phyloP scores from a whole-genome alignment of 2,797 vertebrate genomes.

The Centropyge bicolor region DNA sequence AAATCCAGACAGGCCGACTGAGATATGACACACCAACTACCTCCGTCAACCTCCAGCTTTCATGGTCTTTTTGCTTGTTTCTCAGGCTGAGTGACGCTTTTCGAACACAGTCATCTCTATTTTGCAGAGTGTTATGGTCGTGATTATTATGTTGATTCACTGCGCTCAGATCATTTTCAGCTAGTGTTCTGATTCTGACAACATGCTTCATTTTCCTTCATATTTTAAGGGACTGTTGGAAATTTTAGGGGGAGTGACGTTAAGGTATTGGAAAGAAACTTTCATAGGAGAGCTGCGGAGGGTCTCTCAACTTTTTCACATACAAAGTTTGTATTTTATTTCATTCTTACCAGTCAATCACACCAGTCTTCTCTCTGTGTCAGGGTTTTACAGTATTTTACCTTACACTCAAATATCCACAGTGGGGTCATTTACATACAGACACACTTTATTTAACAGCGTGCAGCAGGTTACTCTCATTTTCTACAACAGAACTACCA shows the following conservation, averaged over 20 bases:
- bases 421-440: too few relatives aligned
- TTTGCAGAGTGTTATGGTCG: not conserved
- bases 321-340: not conserved
- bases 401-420: too few relatives aligned
- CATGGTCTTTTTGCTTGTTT: not conserved
- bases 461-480: too few relatives aligned
- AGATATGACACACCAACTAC: not conserved
- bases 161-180: not conserved
- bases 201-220: not conserved
- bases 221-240: not conserved
- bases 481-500: too few relatives aligned
- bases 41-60: not conserved
- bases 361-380: too few relatives aligned
- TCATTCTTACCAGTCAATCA: not conserved
- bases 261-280: too few relatives aligned
- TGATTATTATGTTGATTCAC: not conserved
- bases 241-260: too few relatives aligned
- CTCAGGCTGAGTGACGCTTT: not conserved
- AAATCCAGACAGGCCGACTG: constrained; percentile 1
- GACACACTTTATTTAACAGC: too few relatives aligned
- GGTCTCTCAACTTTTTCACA: not conserved
- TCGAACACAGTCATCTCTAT: not conserved
- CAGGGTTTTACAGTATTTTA: too few relatives aligned
- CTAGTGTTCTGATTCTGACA: not conserved
- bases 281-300: not conserved